Base-by-base conservation (phyloP, 2,888 invertebrate species). In the Apoda limacodes region DNA sequence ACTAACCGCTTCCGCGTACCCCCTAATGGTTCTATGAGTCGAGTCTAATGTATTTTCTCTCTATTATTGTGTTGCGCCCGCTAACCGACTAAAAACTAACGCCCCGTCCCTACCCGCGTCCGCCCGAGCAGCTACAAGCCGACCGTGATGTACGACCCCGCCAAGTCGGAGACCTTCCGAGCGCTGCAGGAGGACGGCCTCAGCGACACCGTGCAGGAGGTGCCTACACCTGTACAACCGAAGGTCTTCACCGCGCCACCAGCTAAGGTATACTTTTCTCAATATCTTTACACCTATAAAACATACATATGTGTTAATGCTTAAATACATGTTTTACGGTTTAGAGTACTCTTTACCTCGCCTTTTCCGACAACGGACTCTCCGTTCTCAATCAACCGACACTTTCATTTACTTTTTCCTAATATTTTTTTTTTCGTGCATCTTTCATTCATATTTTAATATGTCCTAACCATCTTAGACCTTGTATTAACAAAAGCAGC, bases 151-250 rank as follows among this genome's bases (percentile, higher is more conserved):
- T 94, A 89, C 83, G 93, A 94, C 83, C 93, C 93, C 49, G 88
- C 90, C 65, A 88, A 89, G 82, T 93, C 93, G 61, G 93, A 93
- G 71, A 92, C 93, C 35, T 93, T 86, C 85, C 90, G 88, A 82
- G 92, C 90, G 55, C 85, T 94, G 42, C 90, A 92, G 71, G 93
- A 93, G 71, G 85, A 87, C 46, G 85, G 86, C 48, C 69, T 82
- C 28, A 88, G 86, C 42, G 86, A 85, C 59, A 65, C 71, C 31
- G 78, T 86, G 47, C 88, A 87, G 40, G 90, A 90, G 72, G 85
- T 89, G 51, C 84, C 84, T 47, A 81, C 83, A 51, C 89, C 91
- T 43, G 88, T 86, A 35, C 88, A 88, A 60, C 82, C 86, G 52
- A 91, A 87, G 80, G 87, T 92, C 61, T 93, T 90, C 82, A 83